Base-by-base conservation (phyloP, 2,888 invertebrate species). In the Drosophila eohydei region DNA sequence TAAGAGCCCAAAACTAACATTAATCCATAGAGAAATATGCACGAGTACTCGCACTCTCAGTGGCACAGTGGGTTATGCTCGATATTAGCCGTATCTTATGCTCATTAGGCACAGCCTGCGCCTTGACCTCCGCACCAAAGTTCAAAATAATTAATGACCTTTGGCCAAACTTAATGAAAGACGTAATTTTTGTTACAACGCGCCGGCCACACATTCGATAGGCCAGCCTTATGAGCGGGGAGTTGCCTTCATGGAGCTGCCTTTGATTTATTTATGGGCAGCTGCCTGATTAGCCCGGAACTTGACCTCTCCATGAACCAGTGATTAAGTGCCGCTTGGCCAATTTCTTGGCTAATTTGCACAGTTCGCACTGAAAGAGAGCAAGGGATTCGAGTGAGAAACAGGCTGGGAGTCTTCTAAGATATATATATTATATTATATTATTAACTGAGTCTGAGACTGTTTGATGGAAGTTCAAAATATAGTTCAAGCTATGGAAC, bases 81-180 rank as follows among this genome's bases (percentile, higher is more conserved):
- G 30, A 54, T 40, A 54, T 54, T 67, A 30, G 65, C 62, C 74
- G 78, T 82, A 84, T 84, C 84, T 87, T 82, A 85, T 82, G 83
- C 88, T 87, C 86, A 88, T 87, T 87, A 87, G 86, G 74, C 88
- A 83, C 86, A 86, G 86, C 80, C 81, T 83, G 85, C 59, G 70
- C 81, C 83, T 83, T 83, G 88, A 82, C 87, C 87, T 71, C 81
- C 73, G 66, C 70, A 61, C 58, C 65, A 79, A 83, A 91, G 91
- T 92, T 91, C 91, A 91, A 89, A 91, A 85, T 91, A 91, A 91
- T 91, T 92, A 91, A 91, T 91, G 92, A 91, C 92, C 91, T 85
- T 65, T 71, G 80, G 74, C 71, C 74, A 88, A 83, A 87, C 83
- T 90, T 91, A 92, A 91, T 92, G 90, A 92, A 91, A 90, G 86